Percentiles rank a stretch among this genome's conserved stretches.
Evolutionary conservation across 2,888 invertebrate species (phyloP).

Genomic region (Hyles lineata): DNA sequence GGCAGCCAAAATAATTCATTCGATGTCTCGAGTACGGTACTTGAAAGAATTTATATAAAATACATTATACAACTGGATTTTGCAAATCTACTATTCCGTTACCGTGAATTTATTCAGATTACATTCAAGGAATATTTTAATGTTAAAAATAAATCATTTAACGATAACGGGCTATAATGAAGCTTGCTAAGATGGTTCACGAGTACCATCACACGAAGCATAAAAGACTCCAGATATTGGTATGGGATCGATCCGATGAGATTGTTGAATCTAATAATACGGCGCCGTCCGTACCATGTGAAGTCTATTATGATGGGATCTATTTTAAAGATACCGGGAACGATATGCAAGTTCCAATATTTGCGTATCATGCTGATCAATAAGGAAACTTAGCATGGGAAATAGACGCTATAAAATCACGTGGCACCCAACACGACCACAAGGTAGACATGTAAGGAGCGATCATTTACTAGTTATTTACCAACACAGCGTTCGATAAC

Average conservation of each 20-base stretch:
- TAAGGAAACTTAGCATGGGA: not conserved
- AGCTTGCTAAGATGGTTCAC: slow-evolving; percentile 41
- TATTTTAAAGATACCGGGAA: not conserved
- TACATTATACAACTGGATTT: not conserved
- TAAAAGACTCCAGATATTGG: slow-evolving; percentile 5
- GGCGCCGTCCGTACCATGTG: not conserved
- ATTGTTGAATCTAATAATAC: slow-evolving; percentile 10
- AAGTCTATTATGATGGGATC: not conserved
- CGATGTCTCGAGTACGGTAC: not conserved
- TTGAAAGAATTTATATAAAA: slow-evolving; percentile 16
- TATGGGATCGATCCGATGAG: slow-evolving; percentile 7
- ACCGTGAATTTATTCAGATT: slow-evolving; percentile 42
- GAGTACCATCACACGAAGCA: slow-evolving; percentile 19
- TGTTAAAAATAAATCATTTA: slow-evolving; percentile 47
- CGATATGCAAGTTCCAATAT: not conserved
- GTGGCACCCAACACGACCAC: not conserved
- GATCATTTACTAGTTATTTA: slow-evolving; percentile 23
- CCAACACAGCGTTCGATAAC: slow-evolving; percentile 13
- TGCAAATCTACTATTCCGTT: slow-evolving; percentile 38
- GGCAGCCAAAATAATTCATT: slow-evolving; percentile 11
- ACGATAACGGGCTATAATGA: slow-evolving; percentile 51
- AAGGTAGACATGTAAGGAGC: not conserved
- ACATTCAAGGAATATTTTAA: slow-evolving; percentile 41
- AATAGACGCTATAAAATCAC: not conserved
- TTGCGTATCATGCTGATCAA: not conserved